A percentile compares a stretch with the other conserved stretches of the same genome.
These are phyloP conservation scores for Rhegmatorhina hoffmannsi DNA, from an alignment of 2,113 vertebrate genomes.

Conservation along the genomic window DNA sequence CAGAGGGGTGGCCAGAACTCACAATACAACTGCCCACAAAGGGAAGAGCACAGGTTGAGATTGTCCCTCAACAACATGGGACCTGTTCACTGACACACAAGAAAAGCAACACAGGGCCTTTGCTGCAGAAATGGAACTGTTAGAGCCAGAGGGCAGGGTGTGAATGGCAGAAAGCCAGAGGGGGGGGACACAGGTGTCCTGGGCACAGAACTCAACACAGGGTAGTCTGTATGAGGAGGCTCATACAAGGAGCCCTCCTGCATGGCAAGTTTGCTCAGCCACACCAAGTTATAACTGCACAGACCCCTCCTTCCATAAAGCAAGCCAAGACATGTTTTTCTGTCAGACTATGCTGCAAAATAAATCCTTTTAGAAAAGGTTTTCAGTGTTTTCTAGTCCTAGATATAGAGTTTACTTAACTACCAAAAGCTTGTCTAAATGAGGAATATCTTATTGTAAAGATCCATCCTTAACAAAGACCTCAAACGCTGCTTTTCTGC, in stretches of 20 bases:
- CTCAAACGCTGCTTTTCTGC: not conserved
- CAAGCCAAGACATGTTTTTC: not conserved
- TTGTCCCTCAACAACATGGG: accelerated
- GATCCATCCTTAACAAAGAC: not conserved
- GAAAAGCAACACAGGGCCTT: not conserved
- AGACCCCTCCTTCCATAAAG: not conserved
- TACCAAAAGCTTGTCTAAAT: not conserved
- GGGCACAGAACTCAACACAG: not conserved
- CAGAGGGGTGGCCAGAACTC: not conserved
- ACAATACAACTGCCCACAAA: not conserved
- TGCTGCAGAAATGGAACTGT: not conserved
- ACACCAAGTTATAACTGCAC: not conserved
- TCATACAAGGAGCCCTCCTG: not conserved
- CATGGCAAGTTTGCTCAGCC: not conserved
- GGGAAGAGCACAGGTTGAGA: not conserved
- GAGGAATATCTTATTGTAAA: not conserved
- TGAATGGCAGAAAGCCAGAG: not conserved
- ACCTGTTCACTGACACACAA: not conserved
- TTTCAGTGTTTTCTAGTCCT: not conserved
- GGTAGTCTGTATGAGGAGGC: not conserved
- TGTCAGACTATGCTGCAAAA: not conserved
- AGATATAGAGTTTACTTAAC: not conserved
- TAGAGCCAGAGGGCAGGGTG: not conserved
- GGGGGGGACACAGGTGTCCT: not conserved
- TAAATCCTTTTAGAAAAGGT: not conserved